Evolutionary conservation across 1,140 invertebrate species (phyloP), one percentile per base, ranked within the genome.

Genomic region (Achroia grisella): DNA sequence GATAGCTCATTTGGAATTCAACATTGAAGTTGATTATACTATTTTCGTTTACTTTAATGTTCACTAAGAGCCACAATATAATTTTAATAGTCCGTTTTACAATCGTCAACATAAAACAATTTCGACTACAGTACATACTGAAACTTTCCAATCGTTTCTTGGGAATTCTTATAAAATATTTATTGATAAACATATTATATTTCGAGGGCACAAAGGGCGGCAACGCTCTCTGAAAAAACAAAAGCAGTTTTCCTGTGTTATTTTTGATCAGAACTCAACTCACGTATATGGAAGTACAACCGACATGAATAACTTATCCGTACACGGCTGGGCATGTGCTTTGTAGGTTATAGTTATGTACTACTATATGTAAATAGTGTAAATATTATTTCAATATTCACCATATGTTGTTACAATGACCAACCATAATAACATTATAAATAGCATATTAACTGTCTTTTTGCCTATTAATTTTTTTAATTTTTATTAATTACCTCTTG

Each of bases 241-340:
- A 17, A 15, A 37, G 35, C 17, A 23, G 35, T 15, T 37, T n/a
- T 23, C 17, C 17, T 6, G 17, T 3, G 17, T 23, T 23, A 23
- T 23, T 23, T 23, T 37, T 10, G 11, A 49, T 57, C 55, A 49
- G 51, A 48, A 60, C 44, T 40, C 63, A 52, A 56, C 43, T 42
- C 63, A 62, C 63, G 62, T 62, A 47, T 23, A 44, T 46, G 43
- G 28, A 29, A 35, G 42, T 40, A 50, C 44, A 52, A 41, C 42
- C 35, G 46, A 44, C 56, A 56, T 68, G 62, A 71, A 73, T 76
- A 71, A 68, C 43, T 73, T 64, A 73, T 67, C 61, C 56, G 56
- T 45, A 48, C 49, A 59, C 37, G 35, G 43, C 52, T 49, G 57
- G 54, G 50, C 11, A 42, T 41, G 39, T 39, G 44, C 48, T 51